Evolutionary conservation across 2,113 vertebrate genomes (phyloP).

Genomic region (Tinamus guttatus): DNA sequence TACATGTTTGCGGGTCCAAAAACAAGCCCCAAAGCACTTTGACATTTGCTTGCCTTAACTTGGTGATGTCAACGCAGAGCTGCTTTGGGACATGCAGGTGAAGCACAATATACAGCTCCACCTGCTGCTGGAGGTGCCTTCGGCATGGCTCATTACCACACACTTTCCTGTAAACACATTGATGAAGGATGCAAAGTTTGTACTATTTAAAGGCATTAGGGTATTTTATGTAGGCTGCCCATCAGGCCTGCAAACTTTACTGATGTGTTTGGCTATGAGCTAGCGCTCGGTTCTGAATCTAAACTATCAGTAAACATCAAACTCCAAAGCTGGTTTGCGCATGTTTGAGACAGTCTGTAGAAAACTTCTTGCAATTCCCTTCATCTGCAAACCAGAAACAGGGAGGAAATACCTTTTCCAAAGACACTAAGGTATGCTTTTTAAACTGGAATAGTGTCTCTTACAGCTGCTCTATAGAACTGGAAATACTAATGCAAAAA

Average conservation of each 20-base stretch:
- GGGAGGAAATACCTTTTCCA: not conserved
- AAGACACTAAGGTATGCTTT: not conserved
- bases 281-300: not conserved
- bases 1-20: not conserved
- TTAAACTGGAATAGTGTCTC: not conserved
- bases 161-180: not conserved
- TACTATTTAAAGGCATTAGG: not conserved
- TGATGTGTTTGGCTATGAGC: not conserved
- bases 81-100: rapidly evolving
- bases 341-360: not conserved
- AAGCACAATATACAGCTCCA: not conserved
- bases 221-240: not conserved
- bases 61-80: not conserved
- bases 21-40: not conserved
- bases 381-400: not conserved
- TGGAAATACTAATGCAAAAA: not conserved
- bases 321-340: not conserved
- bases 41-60: not conserved
- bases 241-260: not conserved
- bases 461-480: not conserved
- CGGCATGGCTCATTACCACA: not conserved
- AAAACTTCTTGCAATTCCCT: not conserved
- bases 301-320: not conserved
- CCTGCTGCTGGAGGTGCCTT: slow-evolving; percentile 37
- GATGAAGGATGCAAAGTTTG: not conserved